Evolutionary conservation across 1,140 invertebrate genomes (phyloP), one percentile per base, ranked within the genome.

Genomic region (Drosophila pandora): DNA sequence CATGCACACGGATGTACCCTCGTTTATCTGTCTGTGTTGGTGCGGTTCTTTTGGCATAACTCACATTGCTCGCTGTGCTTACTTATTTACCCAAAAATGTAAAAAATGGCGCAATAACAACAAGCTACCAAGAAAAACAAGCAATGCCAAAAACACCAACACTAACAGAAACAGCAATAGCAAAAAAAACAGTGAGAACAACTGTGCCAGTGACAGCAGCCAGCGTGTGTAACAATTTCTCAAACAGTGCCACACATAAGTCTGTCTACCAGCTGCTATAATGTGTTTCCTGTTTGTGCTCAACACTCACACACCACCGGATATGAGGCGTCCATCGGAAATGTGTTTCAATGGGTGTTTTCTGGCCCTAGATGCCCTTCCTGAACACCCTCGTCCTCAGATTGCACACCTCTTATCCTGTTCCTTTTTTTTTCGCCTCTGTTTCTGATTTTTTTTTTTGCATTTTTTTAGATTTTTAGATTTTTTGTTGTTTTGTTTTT

Each of bases 281-380:
- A 87, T 87, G 83, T 87, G 79, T 89, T 87, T 87, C 83, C 83
- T 87, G 83, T 87, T 87, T 87, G 79, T 87, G 83, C 75, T 79
- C 76, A 79, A 77, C 82, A 78, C 82, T 85, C 77, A 78, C 72
- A 82, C 85, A 79, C 64, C 67, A 83, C 74, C 82, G 83, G 82
- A 87, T 87, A 87, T 87, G 82, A 88, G 78, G 75, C 54, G 47
- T 54, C 55, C 65, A 69, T 69, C 65, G 65, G 65, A 69, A 69
- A 69, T 69, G 65, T 68, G 67, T 57, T 69, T 70, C 67, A 70
- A 48, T 69, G 67, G 65, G 6, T 56, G 63, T 68, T 68, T 52
- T 48, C 65, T 69, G 65, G 41, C 25, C 64, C 25, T 23, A 17
- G 45, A 39, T 39, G 28, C 43, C 37, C 49, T 37, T 37, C 34